phyloP scores from a whole-genome alignment of 2,888 invertebrate genomes.

The Lepetodrilus schrolli region DNA sequence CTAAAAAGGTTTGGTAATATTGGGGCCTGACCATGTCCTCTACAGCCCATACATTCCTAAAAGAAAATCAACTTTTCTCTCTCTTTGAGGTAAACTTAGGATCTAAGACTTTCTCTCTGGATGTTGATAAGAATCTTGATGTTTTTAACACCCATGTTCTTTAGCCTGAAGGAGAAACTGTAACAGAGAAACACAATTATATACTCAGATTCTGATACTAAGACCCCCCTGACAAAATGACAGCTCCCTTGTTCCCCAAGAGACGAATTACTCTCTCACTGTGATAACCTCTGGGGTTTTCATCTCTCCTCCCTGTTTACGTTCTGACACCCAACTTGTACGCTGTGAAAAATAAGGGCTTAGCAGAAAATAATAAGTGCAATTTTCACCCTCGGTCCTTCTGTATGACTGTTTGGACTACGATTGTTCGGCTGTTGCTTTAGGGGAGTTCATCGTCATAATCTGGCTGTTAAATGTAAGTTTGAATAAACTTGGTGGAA shows the following conservation, averaged over 20 bases:
- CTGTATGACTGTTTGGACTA: background rate
- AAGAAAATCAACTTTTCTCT: too few species aligned
- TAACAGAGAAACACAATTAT: background rate
- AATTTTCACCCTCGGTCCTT: conserved; percentile 3
- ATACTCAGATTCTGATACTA: background rate
- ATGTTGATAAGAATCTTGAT: too few species aligned
- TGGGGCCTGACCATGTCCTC: too few species aligned
- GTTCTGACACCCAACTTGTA: background rate
- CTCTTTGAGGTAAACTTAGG: too few species aligned
- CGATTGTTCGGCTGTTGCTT: background rate
- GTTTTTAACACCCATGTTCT: background rate
- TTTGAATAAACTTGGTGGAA: conserved; percentile 16
- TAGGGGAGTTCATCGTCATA: conserved; percentile 15
- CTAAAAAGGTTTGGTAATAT: too few species aligned
- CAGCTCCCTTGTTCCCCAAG: conserved; percentile 5
- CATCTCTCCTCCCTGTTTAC: background rate
- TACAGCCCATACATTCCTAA: too few species aligned
- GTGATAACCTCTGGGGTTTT: too few species aligned
- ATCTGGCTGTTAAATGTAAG: conserved; percentile 9
- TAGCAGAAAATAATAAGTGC: conserved; percentile 19
- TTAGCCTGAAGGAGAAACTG: background rate
- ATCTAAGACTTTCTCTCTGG: too few species aligned
- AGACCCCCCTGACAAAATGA: conserved; percentile 3
- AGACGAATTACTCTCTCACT: conserved; percentile 14
- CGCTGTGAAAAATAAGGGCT: conserved; percentile 14